phyloP scores from a whole-genome alignment of 1,140 invertebrate genomes.

The Saccostrea glomerata region DNA sequence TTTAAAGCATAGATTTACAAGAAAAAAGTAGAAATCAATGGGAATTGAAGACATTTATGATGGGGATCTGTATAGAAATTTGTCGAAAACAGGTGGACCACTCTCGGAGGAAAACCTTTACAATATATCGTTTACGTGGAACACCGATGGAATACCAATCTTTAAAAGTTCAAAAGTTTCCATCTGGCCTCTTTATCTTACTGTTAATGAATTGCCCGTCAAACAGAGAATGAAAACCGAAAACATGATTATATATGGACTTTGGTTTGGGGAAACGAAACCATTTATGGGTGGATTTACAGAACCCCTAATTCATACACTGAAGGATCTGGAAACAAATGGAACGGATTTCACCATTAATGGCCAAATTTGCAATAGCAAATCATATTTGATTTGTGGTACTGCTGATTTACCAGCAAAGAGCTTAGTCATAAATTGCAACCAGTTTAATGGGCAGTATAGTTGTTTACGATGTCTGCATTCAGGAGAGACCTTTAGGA shows the following conservation, averaged over 20 bases:
- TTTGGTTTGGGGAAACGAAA: slow-evolving; percentile 58
- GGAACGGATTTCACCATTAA: slow-evolving; percentile 25
- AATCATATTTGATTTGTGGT: slow-evolving; percentile 41
- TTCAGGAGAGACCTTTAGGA: slow-evolving; percentile 31
- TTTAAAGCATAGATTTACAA: slow-evolving; percentile 26
- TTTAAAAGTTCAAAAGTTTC: slow-evolving; percentile 56
- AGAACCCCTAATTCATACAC: slow-evolving; percentile 31
- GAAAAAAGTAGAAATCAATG: neutral
- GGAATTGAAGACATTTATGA: slow-evolving; percentile 45
- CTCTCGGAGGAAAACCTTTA: slow-evolving; percentile 26
- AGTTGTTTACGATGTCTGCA: slow-evolving; percentile 39
- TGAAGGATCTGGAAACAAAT: slow-evolving; percentile 38
- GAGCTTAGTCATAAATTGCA: slow-evolving; percentile 21
- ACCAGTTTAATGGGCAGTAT: slow-evolving; percentile 42
- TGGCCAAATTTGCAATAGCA: neutral
- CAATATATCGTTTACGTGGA: slow-evolving; percentile 57
- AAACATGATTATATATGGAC: slow-evolving; percentile 51
- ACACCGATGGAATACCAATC: slow-evolving; percentile 56
- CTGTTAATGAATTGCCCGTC: slow-evolving; percentile 53
- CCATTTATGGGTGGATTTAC: slow-evolving; percentile 41
- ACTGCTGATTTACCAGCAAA: slow-evolving; percentile 50
- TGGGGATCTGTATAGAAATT: slow-evolving; percentile 3
- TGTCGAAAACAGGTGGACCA: slow-evolving; percentile 15
- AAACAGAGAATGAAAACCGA: slow-evolving; percentile 25
- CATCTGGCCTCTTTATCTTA: slow-evolving; percentile 51